Base-by-base conservation (phyloP, 2,888 invertebrate species). In the Spilarctia lutea region DNA sequence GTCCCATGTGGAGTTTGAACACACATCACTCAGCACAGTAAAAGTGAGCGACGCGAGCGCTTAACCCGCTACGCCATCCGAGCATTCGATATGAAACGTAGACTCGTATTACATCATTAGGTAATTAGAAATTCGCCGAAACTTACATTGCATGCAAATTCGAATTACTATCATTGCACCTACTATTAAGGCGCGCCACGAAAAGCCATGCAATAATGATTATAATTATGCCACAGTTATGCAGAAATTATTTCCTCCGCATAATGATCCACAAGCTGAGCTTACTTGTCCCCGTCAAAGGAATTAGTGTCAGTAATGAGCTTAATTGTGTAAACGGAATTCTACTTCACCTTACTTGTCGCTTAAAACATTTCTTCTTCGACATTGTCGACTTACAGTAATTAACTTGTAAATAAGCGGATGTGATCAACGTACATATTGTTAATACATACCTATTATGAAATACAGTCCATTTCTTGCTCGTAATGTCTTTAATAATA, bases 281-380 rank as follows among this genome's bases (percentile, higher is more conserved):
- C 94, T 91, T 94, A 91, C 93, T 92, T 93, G 94, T 94, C 87
- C 89, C 89, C 89, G 90, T 89, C 88, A 85, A 88, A 89, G 88
- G 86, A 93, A 92, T 93, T 91, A 90, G 90, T 85, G 84, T 87
- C 86, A 75, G 84, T 93, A 93, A 93, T 93, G 90, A 91, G 89
- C 86, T 90, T 92, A 93, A 94, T 94, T 91, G 91, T 91, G 89
- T 91, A 89, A 90, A 91, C 85, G 90, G 90, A 91, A 91, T 90
- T 90, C 89, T 87, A 84, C 79, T 78, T 79, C 81, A 83, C 87
- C 89, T 87, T 87, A 89, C 88, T 90, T 88, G 86, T 85, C 73
- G 72, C 77, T 81, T 80, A 83, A 82, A 78, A 75, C n/a, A 74
- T 83, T 79, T 77, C 80, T 81, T 85, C 87, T 85, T 81, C 82